Evolutionary conservation across 2,797 vertebrate genomes (phyloP), one percentile per base, ranked within the genome.

Genomic region (Odontamblyopus lacepedii): DNA sequence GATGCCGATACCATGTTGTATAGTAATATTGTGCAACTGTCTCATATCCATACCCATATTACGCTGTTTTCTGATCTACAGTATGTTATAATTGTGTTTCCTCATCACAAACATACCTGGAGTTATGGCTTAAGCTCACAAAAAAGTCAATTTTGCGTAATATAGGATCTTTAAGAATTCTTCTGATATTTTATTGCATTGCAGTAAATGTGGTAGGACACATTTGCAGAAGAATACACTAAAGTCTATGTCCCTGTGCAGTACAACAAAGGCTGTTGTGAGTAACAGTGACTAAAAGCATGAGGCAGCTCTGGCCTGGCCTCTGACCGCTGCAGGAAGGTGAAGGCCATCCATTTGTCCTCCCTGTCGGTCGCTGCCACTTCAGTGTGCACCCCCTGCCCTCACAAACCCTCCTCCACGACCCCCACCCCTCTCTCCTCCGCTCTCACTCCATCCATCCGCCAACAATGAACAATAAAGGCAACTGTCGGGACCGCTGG

Each of bases 381-480:
- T 50, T 71, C 74, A 50, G 41, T 51, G 48, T 32, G 48, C 44
- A 51, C 64, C 64, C 48, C 64, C 48, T 51, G 5, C 73, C 71
- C 69, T 61, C 67, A 11, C 50, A 27, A 41, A 53, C 11, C 57
- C 67, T 23, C 68, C 51, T 44, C 38, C 6, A 57, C 48, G 15
- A 41, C 38, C 71, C 2, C 70, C 75, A 13, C 1, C 69, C 29
- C 63, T 57, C 70, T 76, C 71, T 83, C 80, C 84, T 78, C 85
- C 87, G 79, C 76, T 74, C 9, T 35, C 73, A 63, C 89, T 91
- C 92, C 91, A 83, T 86, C 88, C 92, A 83, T 83, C 91, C 92
- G 85, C 85, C 92, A 95, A 97, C 96, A 97, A 98, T 96, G 94
- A 94, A 94, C 91, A 95, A 95, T 96, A 95, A 96, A 94, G 93